Evolutionary conservation across 2,888 invertebrate species (phyloP).

Genomic region (Tachina grossa): DNA sequence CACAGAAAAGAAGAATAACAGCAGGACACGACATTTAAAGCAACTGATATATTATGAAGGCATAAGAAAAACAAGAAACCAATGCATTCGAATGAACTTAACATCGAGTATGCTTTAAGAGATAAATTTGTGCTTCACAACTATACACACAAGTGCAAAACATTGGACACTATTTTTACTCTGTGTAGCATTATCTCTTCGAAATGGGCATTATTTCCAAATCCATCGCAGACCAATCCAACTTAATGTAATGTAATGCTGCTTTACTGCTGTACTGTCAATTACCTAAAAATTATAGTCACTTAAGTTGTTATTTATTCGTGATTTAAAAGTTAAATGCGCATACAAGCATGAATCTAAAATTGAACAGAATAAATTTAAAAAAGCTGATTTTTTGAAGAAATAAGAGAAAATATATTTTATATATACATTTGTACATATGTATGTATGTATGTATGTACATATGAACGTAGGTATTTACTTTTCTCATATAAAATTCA

Average conservation of each 20-base stretch:
- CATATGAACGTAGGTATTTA: neutral
- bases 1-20: conserved; percentile 30
- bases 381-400: conserved; percentile 8
- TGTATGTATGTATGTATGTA: neutral
- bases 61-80: conserved; percentile 17
- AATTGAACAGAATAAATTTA: conserved; percentile 62
- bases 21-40: conserved; percentile 51
- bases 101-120: conserved; percentile 49
- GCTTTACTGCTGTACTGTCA: conserved; percentile 68
- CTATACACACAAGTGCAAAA: conserved; percentile 19
- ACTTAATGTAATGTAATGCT: conserved; percentile 37
- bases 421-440: neutral
- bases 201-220: conserved; percentile 37
- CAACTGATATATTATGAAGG: conserved; percentile 39
- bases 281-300: conserved; percentile 71
- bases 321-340: conserved; percentile 65
- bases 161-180: conserved; percentile 34
- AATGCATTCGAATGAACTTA: conserved; percentile 39
- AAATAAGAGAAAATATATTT: neutral
- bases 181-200: conserved; percentile 47
- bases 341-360: conserved; percentile 53
- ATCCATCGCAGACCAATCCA: conserved; percentile 33
- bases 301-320: conserved; percentile 68
- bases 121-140: conserved; percentile 38
- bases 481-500: too few relatives aligned